Evolutionary conservation across 2,888 invertebrate genomes (phyloP).

Genomic region (Cephus pulcher): DNA sequence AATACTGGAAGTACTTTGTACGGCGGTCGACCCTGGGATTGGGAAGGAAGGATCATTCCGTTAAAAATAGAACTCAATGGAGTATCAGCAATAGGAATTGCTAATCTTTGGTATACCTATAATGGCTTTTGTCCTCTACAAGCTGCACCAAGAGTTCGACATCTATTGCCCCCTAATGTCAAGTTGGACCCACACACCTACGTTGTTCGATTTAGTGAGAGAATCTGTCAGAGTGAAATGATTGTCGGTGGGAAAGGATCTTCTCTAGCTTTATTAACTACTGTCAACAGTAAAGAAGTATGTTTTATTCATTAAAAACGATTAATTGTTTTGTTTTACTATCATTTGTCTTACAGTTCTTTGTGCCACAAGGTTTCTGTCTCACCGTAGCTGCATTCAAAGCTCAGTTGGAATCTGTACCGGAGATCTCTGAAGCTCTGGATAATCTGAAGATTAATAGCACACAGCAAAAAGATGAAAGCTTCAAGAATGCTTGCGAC

Average conservation of each 20-base stretch:
- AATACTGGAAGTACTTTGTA: slow-evolving; percentile 33
- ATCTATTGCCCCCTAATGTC: slow-evolving; percentile 30
- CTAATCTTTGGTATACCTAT: slow-evolving; percentile 61
- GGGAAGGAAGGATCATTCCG: slow-evolving; percentile 40
- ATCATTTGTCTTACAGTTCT: slow-evolving; percentile 61
- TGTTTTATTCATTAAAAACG: slow-evolving; percentile 18
- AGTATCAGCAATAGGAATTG: slow-evolving; percentile 58
- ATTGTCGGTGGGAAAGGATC: slow-evolving; percentile 85
- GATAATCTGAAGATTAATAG: slow-evolving; percentile 69
- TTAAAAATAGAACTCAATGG: slow-evolving; percentile 34
- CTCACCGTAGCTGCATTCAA: slow-evolving; percentile 75
- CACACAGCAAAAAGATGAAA: slow-evolving; percentile 66
- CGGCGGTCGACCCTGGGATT: slow-evolving; percentile 55
- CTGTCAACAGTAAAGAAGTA: slow-evolving; percentile 67
- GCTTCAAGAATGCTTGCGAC: slow-evolving; percentile 69
- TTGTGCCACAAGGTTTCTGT: slow-evolving; percentile 79
- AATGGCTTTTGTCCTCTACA: slow-evolving; percentile 35
- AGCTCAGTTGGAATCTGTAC: slow-evolving; percentile 69
- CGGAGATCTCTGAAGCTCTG: slow-evolving; percentile 68
- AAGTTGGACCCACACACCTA: slow-evolving; percentile 43
- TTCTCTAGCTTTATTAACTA: slow-evolving; percentile 76
- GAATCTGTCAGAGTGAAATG: slow-evolving; percentile 68
- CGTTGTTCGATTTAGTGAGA: slow-evolving; percentile 67
- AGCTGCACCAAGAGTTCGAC: slow-evolving; percentile 8
- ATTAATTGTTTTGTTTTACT: slow-evolving; percentile 9